Percentiles rank a stretch among this genome's conserved stretches.
These are phyloP conservation scores for Anorthoa munda DNA, from an alignment of 2,888 invertebrate species.

Conservation along the genomic window DNA sequence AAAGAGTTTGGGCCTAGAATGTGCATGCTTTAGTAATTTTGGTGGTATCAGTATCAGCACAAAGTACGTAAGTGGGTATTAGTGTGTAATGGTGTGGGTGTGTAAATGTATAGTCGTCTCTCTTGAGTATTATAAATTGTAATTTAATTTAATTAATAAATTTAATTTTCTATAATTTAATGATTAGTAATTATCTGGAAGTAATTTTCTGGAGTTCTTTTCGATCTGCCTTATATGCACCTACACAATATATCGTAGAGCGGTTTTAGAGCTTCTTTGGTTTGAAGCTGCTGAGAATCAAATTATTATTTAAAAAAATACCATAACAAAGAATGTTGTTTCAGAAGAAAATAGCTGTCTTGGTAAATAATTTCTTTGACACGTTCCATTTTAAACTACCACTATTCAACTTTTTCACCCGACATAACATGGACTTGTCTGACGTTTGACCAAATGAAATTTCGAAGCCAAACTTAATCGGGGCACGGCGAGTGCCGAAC, in stretches of 20 bases:
- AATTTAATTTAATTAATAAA: too few relatives aligned
- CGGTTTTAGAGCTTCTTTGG: background rate
- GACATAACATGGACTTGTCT: conserved; percentile 10
- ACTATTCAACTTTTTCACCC: background rate
- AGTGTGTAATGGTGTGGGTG: too few relatives aligned
- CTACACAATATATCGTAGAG: background rate
- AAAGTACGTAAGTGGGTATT: too few relatives aligned
- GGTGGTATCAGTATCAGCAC: background rate
- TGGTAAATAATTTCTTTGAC: background rate
- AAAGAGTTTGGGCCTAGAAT: too few relatives aligned
- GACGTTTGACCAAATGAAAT: conserved; percentile 50
- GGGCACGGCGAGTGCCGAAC: conserved; percentile 12
- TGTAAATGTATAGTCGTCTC: too few relatives aligned
- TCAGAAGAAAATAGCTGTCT: background rate
- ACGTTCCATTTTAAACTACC: background rate
- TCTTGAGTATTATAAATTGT: too few relatives aligned
- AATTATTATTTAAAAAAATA: background rate
- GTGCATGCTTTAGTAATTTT: too few relatives aligned
- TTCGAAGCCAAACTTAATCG: conserved; percentile 51
- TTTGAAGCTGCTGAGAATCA: background rate
- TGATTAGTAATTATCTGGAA: too few relatives aligned
- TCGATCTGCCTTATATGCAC: conserved; percentile 18
- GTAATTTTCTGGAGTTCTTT: conserved; percentile 51
- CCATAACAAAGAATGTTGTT: background rate
- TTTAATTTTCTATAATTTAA: too few relatives aligned